Evolutionary conservation across 92 coral and sea anemone species (phyloP).

Genomic region (Epizoanthus scotinus): DNA sequence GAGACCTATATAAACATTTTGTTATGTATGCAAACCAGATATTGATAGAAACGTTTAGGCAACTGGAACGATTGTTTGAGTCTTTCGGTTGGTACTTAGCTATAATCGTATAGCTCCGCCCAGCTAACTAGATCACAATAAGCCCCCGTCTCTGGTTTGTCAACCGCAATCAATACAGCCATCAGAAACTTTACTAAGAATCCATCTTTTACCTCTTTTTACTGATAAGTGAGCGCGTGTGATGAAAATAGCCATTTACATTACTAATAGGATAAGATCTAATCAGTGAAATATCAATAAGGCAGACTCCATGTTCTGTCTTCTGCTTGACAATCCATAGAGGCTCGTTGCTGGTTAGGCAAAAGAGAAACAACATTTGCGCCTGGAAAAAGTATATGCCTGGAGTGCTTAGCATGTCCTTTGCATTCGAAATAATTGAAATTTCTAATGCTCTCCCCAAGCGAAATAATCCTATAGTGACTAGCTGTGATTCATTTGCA

Average conservation of each 20-base stretch:
- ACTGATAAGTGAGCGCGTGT: conserved; percentile 42
- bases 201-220: conserved; percentile 3
- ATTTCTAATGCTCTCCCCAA: conserved; percentile 42
- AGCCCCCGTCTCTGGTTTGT: not conserved
- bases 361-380: not conserved
- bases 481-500: conserved; percentile 40
- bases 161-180: conserved; percentile 16
- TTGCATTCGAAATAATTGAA: conserved; percentile 26
- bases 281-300: conserved; percentile 38
- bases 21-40: conserved; percentile 14
- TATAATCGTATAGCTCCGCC: conserved; percentile 28
- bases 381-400: not conserved
- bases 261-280: conserved; percentile 41
- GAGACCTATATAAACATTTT: conserved; percentile 8
- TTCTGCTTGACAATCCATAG: not conserved
- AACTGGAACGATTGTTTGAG: not conserved
- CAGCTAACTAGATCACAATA: conserved; percentile 15
- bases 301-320: conserved; percentile 23
- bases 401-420: conserved; percentile 20
- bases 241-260: conserved; percentile 34
- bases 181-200: not conserved
- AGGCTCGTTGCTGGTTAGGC: too few relatives aligned
- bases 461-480: conserved; percentile 36
- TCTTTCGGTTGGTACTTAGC: not conserved
- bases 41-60: conserved; percentile 11